Evolutionary conservation across 2,113 vertebrate species (phyloP).

Genomic region (Antechinus stuartii): DNA sequence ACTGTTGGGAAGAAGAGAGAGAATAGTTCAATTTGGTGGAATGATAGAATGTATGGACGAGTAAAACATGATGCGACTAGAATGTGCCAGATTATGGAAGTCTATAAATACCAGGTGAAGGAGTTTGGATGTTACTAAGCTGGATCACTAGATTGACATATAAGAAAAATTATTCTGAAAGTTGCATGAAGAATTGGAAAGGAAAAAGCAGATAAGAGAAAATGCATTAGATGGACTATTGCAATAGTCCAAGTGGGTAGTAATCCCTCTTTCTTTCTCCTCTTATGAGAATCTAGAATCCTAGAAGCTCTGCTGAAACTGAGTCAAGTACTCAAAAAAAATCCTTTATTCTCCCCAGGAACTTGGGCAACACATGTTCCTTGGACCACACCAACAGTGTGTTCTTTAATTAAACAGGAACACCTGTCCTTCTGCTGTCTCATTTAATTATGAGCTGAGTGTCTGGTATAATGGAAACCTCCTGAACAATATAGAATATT

Average conservation of each 20-base stretch:
- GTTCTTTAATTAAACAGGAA: constrained; percentile 1
- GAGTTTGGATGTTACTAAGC: not conserved
- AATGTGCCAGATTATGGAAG: not conserved
- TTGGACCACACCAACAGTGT: not conserved
- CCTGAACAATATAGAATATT: not conserved
- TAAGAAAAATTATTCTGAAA: not conserved
- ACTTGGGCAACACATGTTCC: not conserved
- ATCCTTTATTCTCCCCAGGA: not conserved
- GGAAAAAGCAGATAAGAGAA: not conserved
- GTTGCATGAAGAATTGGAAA: not conserved
- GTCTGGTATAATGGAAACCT: not conserved
- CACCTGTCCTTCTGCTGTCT: not conserved
- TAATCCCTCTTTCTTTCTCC: not conserved
- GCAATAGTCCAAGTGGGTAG: not conserved
- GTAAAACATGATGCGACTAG: not conserved
- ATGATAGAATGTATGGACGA: not conserved
- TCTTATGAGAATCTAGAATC: not conserved
- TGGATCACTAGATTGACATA: not conserved
- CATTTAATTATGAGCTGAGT: not conserved
- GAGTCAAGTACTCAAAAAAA: not conserved
- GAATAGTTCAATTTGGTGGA: not conserved
- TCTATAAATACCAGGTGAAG: not conserved
- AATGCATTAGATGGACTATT: not conserved
- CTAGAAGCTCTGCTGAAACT: not conserved
- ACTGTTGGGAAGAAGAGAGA: not conserved